Percentiles rank a stretch among this genome's conserved stretches.
phyloP scores from a whole-genome alignment of 2,113 vertebrate species.

The Varanus salvator region DNA sequence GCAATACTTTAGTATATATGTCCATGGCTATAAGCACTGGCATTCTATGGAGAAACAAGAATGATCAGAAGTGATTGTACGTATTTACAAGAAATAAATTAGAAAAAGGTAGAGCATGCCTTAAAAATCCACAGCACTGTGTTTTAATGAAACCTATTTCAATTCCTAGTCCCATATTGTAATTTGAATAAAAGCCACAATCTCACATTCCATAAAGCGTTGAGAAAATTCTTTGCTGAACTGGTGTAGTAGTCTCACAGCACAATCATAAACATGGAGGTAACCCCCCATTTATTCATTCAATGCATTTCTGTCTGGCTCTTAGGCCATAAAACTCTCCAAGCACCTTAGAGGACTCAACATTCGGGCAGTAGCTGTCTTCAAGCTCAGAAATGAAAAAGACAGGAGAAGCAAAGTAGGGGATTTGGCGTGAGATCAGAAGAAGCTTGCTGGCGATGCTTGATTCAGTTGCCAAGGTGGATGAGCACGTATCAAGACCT shows the following conservation, averaged over 20 bases:
- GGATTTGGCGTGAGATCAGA: too few species aligned
- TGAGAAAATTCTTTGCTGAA: background rate
- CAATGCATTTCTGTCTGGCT: too few species aligned
- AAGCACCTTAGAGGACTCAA: too few species aligned
- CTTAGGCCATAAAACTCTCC: too few species aligned
- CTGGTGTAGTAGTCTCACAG: background rate
- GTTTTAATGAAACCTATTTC: background rate
- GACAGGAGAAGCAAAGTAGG: too few species aligned
- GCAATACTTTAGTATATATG: background rate
- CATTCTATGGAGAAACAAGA: background rate
- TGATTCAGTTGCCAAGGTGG: too few species aligned
- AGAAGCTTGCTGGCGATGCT: too few species aligned
- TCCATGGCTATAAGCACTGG: background rate
- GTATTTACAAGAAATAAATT: too few species aligned
- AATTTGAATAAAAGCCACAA: background rate
- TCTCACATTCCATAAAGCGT: background rate
- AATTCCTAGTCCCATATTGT: background rate
- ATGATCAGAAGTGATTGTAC: background rate
- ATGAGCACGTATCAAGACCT: too few species aligned
- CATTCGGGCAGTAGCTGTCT: too few species aligned
- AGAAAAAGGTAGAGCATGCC: background rate
- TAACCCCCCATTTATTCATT: background rate
- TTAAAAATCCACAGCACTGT: too few species aligned
- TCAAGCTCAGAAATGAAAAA: too few species aligned
- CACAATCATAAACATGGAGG: background rate